A percentile compares a stretch with the other conserved stretches of the same genome.
phyloP scores from a whole-genome alignment of 37 sponge, comb jelly and placozoan genomes.

The Cliona cf. orientalis region DNA sequence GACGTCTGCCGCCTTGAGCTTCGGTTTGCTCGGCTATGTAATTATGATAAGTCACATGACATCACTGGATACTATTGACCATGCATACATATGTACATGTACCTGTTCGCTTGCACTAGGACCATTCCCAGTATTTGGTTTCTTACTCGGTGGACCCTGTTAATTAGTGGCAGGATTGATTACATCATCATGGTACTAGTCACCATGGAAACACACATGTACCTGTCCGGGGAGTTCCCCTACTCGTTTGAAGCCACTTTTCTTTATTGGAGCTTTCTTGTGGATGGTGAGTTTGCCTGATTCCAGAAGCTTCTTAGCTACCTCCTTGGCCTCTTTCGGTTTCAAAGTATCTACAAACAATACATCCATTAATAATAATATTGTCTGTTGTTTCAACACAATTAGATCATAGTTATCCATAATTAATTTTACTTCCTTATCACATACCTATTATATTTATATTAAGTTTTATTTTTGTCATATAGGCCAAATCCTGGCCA shows the following conservation, averaged over 20 bases:
- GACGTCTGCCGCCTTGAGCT: slow-evolving; percentile 19
- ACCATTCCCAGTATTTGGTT: slow-evolving; percentile 13
- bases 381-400: not conserved
- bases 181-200: too few species aligned
- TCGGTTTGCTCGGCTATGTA: slow-evolving; percentile 33
- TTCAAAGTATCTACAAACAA: slow-evolving; percentile 48
- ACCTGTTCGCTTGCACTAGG: too few species aligned
- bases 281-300: slow-evolving; percentile 58
- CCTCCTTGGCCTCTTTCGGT: slow-evolving; percentile 79
- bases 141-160: slow-evolving; percentile 41
- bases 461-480: too few species aligned
- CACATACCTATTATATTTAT: too few species aligned
- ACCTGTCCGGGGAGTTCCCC: slow-evolving; percentile 62
- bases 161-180: not conserved
- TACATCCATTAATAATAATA: not conserved
- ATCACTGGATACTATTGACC: too few species aligned
- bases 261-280: slow-evolving; percentile 55
- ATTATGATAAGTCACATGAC: too few species aligned
- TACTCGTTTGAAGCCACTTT: slow-evolving; percentile 76
- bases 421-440: too few species aligned
- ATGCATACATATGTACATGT: too few species aligned
- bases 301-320: slow-evolving; percentile 62
- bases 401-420: too few species aligned
- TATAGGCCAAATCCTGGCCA: too few species aligned
- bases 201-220: too few species aligned